Conservation (phyloP, 2,797 vertebrate genomes). For the Diplodus sargus region DNA sequence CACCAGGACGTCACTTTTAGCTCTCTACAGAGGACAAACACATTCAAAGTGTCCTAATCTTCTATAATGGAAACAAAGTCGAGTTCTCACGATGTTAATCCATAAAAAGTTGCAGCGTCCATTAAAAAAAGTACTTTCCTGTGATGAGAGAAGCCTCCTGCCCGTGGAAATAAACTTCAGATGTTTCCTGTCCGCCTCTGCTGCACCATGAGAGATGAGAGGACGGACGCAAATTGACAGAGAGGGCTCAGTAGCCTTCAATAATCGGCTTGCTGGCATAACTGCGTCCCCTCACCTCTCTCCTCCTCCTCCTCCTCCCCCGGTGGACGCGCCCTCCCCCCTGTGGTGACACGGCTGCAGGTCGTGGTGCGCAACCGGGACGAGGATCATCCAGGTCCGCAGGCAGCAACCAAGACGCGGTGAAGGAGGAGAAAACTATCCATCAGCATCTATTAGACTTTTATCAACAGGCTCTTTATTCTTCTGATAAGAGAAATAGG, state of each 20-base stretch:
- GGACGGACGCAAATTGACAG: conserved; percentile 63
- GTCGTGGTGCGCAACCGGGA: conserved; percentile 40
- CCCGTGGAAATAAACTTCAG: background rate
- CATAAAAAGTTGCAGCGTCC: conserved; percentile 42
- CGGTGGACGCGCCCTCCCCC: conserved; percentile 16
- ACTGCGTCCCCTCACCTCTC: conserved; percentile 66
- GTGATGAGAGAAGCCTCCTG: conserved; percentile 6
- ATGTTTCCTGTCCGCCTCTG: conserved; percentile 13
- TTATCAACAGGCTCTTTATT: background rate
- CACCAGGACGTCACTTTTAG: background rate
- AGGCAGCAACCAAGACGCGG: conserved; percentile 12
- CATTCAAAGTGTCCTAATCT: background rate
- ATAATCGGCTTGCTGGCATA: conserved; percentile 83
- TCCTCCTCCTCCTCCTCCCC: conserved; percentile 15
- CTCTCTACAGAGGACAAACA: background rate
- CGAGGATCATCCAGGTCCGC: conserved; percentile 6
- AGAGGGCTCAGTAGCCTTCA: conserved; percentile 64
- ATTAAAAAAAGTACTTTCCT: conserved; percentile 8
- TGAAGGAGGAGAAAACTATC: background rate
- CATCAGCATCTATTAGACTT: background rate
- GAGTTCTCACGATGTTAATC: conserved; percentile 19
- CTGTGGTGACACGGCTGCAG: conserved; percentile 25
- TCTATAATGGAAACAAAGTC: background rate
- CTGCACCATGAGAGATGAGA: conserved; percentile 50
- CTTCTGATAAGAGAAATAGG: background rate